A percentile compares a stretch with the other conserved stretches of the same genome.
phyloP scores from a whole-genome alignment of 2,888 invertebrate species.

The Phlogophora meticulosa region DNA sequence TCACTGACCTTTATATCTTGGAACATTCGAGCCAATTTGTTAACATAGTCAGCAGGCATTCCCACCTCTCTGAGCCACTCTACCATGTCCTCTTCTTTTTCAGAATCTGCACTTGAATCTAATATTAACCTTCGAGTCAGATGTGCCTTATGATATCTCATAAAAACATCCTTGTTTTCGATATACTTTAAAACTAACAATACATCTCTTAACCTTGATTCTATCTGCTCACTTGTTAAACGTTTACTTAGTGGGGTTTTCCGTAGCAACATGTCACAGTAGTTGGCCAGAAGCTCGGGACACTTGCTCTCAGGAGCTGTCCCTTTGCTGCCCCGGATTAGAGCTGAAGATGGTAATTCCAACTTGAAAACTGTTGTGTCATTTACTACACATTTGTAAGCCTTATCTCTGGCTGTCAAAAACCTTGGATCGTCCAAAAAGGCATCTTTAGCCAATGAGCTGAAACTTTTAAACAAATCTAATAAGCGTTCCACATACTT shows the following conservation, averaged over 20 bases:
- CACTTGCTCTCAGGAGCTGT: slow-evolving; percentile 98
- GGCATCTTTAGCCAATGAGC: slow-evolving; percentile 97
- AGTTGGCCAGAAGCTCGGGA: slow-evolving; percentile 99
- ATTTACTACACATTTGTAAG: slow-evolving; percentile 99
- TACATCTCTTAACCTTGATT: slow-evolving; percentile 97
- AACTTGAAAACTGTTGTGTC: slow-evolving; percentile 97
- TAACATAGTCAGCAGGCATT: slow-evolving; percentile 99
- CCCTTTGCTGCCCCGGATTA: slow-evolving; percentile 92
- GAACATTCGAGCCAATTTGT: slow-evolving; percentile 99
- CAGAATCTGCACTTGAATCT: slow-evolving; percentile 99
- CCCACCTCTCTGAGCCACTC: slow-evolving; percentile 99
- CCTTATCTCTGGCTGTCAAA: slow-evolving; percentile 99
- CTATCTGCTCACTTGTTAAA: slow-evolving; percentile 99
- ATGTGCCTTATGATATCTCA: slow-evolving; percentile 99
- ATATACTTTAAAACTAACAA: slow-evolving; percentile 99
- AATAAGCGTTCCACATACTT: slow-evolving; percentile 99
- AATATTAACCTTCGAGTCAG: slow-evolving; percentile 98
- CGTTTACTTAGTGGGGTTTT: slow-evolving; percentile 99
- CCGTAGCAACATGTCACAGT: slow-evolving; percentile 99
- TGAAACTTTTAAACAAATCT: slow-evolving; percentile 98
- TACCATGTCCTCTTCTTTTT: slow-evolving; percentile 99
- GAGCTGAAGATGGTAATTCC: slow-evolving; percentile 92
- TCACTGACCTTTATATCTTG: slow-evolving; percentile 99
- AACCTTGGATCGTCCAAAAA: slow-evolving; percentile 99
- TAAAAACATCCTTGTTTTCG: slow-evolving; percentile 99